Base-by-base conservation (phyloP, 2,888 invertebrate species). In the Euphydryas editha region DNA sequence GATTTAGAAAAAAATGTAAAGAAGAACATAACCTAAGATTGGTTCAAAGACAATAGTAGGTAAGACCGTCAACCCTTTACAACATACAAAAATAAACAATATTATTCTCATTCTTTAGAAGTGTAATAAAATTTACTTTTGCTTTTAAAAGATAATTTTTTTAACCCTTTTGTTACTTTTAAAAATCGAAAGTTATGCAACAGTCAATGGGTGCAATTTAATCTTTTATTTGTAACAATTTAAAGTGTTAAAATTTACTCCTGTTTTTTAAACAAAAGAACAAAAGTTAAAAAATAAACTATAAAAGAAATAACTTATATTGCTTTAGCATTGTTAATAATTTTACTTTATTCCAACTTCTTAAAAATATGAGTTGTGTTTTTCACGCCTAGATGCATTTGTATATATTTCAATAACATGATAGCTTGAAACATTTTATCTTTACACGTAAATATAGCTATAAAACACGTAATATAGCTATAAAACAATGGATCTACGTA, bases 151-250 rank as follows among this genome's bases (percentile, higher is more conserved):
- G 36, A 18, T 7, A 30, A 55, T 21, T 47, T 57, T 62, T 57
- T 62, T n/a, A 62, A 49, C 15, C 17, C 57, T 39, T 62, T 51
- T 49, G 42, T 62, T 47, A n/a, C 30, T 46, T 62, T 47, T 20
- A 47, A 49, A 62, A 63, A 63, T 63, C 57, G 62, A 63, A 63
- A 63, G 62, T 63, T 49, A 39, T 30, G 47, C 57, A 42, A 62
- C 47, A 36, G 20, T 21, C 21, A 55, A 21, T 54, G 51, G 56
- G 47, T 62, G 62, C 57, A 62, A 47, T 62, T 57, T 39, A 62
- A 57, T 21, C 47, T n/a, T 15, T 20, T 37, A 21, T 17, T 49
- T 24, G 56, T 57, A 49, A 21, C 24, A 49, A 49, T 37, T 47
- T 39, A 57, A 17, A 21, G 3, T 39, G 39, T 49, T 24, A 8